A percentile compares a stretch with the other conserved stretches of the same genome.
phyloP scores from a whole-genome alignment of 1,140 invertebrate genomes.

The Augochlora pura region DNA sequence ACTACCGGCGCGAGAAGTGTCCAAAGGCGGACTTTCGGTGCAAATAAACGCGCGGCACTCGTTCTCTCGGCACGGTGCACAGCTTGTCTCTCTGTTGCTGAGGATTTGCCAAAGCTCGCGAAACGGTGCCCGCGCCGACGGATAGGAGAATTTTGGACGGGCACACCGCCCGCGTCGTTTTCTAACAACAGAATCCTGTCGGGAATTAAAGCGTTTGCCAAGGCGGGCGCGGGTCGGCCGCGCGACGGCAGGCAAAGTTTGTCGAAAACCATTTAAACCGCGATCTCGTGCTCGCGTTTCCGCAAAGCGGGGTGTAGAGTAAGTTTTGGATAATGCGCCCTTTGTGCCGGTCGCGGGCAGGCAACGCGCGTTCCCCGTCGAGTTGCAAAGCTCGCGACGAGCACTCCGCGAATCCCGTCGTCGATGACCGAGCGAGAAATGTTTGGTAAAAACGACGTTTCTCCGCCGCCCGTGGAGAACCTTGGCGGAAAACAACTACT shows the following conservation, averaged over 20 bases:
- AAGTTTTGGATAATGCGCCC: conserved; percentile 41
- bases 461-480: not conserved
- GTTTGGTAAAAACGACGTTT: conserved; percentile 22
- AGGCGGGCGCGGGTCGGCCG: not conserved
- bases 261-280: conserved; percentile 32
- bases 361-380: conserved; percentile 21
- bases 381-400: conserved; percentile 18
- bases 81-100: not conserved
- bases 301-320: conserved; percentile 20
- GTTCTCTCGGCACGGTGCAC: not conserved
- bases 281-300: conserved; percentile 26
- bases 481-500: not conserved
- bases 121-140: not conserved
- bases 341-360: conserved; percentile 7
- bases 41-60: not conserved
- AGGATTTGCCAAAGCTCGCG: not conserved
- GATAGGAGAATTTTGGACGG: not conserved
- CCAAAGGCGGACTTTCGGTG: too few species aligned
- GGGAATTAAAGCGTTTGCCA: conserved; percentile 25
- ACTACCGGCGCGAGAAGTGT: too few species aligned
- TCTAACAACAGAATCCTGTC: conserved; percentile 8
- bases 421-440: not conserved
- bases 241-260: conserved; percentile 23
- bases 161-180: not conserved
- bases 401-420: not conserved